phyloP scores from a whole-genome alignment of 2,113 vertebrate species.

The Tauraco erythrolophus region DNA sequence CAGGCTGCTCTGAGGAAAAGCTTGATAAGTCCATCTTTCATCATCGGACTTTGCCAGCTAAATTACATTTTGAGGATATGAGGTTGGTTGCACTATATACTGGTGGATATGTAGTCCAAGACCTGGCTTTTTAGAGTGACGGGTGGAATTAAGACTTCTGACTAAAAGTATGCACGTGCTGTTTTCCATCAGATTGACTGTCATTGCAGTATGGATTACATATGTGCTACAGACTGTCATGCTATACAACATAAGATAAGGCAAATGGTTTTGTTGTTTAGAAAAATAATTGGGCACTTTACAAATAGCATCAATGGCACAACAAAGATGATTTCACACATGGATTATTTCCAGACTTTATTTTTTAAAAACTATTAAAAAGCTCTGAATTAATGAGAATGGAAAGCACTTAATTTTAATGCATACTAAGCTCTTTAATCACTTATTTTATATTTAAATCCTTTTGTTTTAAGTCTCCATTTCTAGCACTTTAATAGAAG shows the following conservation, averaged over 20 bases:
- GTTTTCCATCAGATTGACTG: slow-evolving; percentile 36
- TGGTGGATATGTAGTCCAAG: slow-evolving; percentile 58
- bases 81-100: slow-evolving; percentile 51
- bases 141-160: slow-evolving; percentile 35
- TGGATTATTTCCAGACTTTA: slow-evolving; percentile 45
- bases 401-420: slow-evolving; percentile 65
- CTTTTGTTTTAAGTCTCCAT: slow-evolving; percentile 65
- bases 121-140: slow-evolving; percentile 31
- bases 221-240: slow-evolving; percentile 10
- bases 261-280: slow-evolving; percentile 71
- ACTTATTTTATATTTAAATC: slow-evolving; percentile 64
- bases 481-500: slow-evolving; percentile 75
- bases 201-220: slow-evolving; percentile 27
- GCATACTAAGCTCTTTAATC: slow-evolving; percentile 59
- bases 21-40: slow-evolving; percentile 4
- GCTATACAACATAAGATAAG: slow-evolving; percentile 66
- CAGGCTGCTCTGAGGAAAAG: slow-evolving; percentile 38
- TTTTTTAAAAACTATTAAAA: slow-evolving; percentile 37
- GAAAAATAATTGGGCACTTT: slow-evolving; percentile 70
- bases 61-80: slow-evolving; percentile 31
- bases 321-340: slow-evolving; percentile 44
- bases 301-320: slow-evolving; percentile 56
- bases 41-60: slow-evolving; percentile 23
- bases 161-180: background rate
- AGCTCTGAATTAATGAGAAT: slow-evolving; percentile 46